Conservation (phyloP, 2,888 invertebrate species). For the Schizotus pectinicornis region DNA sequence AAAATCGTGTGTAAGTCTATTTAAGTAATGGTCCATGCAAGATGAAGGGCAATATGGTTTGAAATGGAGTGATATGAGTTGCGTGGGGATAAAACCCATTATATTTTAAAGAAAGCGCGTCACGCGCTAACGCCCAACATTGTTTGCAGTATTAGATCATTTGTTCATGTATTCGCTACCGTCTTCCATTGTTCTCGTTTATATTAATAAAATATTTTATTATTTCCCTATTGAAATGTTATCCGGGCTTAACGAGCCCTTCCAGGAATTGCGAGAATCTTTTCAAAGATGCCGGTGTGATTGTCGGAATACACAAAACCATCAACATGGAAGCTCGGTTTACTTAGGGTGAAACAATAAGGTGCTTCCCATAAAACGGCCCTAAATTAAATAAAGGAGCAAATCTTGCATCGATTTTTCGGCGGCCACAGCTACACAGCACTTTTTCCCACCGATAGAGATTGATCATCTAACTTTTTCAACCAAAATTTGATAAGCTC, state of each 20-base stretch:
- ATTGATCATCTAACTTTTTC: no score
- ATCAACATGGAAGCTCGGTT: not conserved
- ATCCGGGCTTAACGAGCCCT: conserved; percentile 1
- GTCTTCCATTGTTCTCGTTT: conserved; percentile 32
- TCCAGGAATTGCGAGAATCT: conserved; percentile 9
- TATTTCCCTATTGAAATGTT: conserved; percentile 27
- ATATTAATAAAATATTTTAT: conserved; percentile 32
- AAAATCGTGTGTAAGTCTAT: conserved; percentile 30
- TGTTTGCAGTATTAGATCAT: conserved; percentile 34
- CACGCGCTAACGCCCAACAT: conserved; percentile 35
- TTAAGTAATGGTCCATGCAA: conserved; percentile 37
- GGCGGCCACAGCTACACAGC: no score
- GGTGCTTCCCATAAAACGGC: no score
- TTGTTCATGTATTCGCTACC: conserved; percentile 35
- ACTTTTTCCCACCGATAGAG: no score
- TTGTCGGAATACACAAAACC: conserved; percentile 8
- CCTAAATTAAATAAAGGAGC: no score
- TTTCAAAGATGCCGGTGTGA: no score
- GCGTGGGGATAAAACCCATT: conserved; percentile 35
- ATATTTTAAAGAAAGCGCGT: conserved; percentile 36
- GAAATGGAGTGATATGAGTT: conserved; percentile 31
- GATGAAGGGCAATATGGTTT: conserved; percentile 35
- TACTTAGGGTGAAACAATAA: conserved; percentile 13
- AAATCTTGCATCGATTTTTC: no score
- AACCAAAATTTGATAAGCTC: no score